Percentiles rank a stretch among this genome's conserved stretches.
Conservation (phyloP, 2,113 vertebrate species). For the Corapipo altera region DNA sequence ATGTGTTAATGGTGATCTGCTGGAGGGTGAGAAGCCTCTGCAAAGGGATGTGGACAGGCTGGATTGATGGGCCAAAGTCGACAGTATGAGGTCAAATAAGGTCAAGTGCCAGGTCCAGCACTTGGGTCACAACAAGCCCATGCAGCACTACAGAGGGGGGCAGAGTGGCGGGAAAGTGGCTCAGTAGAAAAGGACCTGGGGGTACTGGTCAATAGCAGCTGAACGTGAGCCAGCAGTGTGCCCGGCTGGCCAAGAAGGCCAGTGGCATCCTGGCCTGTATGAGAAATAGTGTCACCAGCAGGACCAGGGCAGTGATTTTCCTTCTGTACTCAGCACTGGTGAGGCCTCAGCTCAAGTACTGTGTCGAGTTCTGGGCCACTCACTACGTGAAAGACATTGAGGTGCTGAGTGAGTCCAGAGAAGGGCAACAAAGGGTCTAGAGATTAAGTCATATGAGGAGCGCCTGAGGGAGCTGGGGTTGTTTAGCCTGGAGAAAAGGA, state of each 20-base stretch:
- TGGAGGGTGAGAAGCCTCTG: background rate
- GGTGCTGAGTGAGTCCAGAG: background rate
- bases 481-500: background rate
- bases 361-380: background rate
- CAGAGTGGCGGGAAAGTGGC: background rate
- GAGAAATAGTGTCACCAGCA: background rate
- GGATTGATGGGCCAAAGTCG: too few relatives aligned
- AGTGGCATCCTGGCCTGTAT: background rate
- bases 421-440: background rate
- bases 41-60: background rate
- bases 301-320: background rate
- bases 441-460: background rate
- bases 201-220: background rate
- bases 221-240: background rate
- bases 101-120: background rate
- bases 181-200: too few relatives aligned
- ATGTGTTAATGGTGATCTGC: too few relatives aligned
- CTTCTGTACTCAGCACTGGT: accelerated
- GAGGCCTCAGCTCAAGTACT: background rate
- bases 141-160: background rate
- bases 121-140: background rate
- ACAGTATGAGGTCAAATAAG: accelerated
- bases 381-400: background rate
- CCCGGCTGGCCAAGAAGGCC: background rate
- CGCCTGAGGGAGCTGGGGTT: background rate